phyloP scores from a whole-genome alignment of 2,888 invertebrate species.

The Nomada goodeniana region DNA sequence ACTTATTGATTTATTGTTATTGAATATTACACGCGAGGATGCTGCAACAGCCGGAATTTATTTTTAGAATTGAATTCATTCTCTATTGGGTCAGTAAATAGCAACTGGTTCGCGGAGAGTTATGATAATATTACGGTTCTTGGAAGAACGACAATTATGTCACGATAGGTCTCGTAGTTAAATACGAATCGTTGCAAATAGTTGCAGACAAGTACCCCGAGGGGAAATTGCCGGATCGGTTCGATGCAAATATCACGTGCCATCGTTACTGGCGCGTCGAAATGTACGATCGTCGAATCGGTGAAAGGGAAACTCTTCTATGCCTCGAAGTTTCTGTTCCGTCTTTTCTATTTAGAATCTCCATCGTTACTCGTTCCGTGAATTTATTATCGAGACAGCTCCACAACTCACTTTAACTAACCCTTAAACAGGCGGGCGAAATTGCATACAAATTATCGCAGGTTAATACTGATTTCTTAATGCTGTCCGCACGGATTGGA shows the following conservation, averaged over 20 bases:
- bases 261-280: slow-evolving; percentile 31
- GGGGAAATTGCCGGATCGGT: slow-evolving; percentile 25
- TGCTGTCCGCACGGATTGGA: no score
- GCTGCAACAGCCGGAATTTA: no score
- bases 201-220: slow-evolving; percentile 10
- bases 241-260: slow-evolving; percentile 21
- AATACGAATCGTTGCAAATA: slow-evolving; percentile 19
- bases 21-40: no score
- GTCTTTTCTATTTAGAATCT: not conserved
- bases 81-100: no score
- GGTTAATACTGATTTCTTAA: no score
- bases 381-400: not conserved
- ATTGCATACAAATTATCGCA: no score
- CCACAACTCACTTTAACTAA: not conserved
- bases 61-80: no score
- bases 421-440: no score
- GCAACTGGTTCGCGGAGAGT: not conserved
- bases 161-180: not conserved
- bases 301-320: slow-evolving; percentile 29
- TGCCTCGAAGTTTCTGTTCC: not conserved
- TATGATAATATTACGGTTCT: not conserved
- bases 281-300: slow-evolving; percentile 8
- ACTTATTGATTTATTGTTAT: no score
- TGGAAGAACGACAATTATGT: not conserved
- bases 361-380: not conserved